Evolutionary conservation across 2,888 invertebrate genomes (phyloP), one percentile per base, ranked within the genome.

Genomic region (Dasypolia templi): DNA sequence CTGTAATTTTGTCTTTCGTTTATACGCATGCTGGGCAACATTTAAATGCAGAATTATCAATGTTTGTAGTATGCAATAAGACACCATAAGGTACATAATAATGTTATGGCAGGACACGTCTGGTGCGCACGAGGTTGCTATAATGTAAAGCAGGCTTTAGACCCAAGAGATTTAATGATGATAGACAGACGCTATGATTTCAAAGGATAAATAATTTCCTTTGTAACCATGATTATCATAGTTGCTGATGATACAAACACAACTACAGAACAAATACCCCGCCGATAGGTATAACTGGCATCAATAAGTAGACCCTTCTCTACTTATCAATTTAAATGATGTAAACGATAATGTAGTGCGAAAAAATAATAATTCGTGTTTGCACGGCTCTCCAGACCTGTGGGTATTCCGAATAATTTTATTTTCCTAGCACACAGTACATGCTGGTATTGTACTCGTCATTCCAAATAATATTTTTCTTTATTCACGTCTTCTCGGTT

Each of bases 351-450:
- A 63, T 58, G 56, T 78, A 78, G 65, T 72, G 58, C 62, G 72
- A 72, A 78, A 72, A 82, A 78, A 78, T 78, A 68, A 81, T 72
- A 69, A 82, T 81, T 72, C 58, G 35, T 68, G 77, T 67, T 32
- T 39, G 17, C 42, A 14, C n/a, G 17, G 39, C 26, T 22, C 59
- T 6, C 64, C 42, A 12, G 44, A 14, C 22, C 29, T 9, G 63
- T 14, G 29, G 1, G 53, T 44, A 14, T 72, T 46, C 51, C 78
- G 83, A 69, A 82, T 81, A 72, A 81, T 58, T 66, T 68, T 77
- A 72, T 65, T 68, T 66, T 77, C 55, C 35, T 59, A 77, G 53
- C 51, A 68, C 42, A 62, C 55, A 56, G 70, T 61, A 46, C 51
- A 63, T 53, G 63, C 42, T 55, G n/a, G 64, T 49, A 59, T 42